A percentile compares a stretch with the other conserved stretches of the same genome.
These are phyloP conservation scores for Clarias batrachus DNA, from an alignment of 2,113 vertebrate species.

Conservation along the genomic window DNA sequence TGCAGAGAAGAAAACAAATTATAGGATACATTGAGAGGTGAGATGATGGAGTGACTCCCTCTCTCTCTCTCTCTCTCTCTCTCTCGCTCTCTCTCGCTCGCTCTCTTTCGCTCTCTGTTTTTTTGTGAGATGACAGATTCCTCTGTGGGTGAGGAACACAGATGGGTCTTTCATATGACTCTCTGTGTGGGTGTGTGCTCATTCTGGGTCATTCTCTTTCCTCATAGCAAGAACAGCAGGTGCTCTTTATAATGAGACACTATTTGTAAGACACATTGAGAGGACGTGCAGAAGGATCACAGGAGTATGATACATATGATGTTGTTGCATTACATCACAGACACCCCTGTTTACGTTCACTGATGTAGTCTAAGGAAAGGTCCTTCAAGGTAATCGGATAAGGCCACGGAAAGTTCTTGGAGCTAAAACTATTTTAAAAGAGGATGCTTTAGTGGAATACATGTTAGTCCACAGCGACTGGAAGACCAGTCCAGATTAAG, in stretches of 20 bases:
- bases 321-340: not conserved
- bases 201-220: constrained; percentile 36
- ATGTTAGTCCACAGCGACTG: too few species aligned
- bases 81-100: not conserved
- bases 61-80: not conserved
- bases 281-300: constrained; percentile 19
- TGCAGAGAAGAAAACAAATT: not conserved
- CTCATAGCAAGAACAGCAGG: constrained; percentile 41
- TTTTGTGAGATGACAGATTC: constrained; percentile 31
- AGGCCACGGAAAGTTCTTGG: not conserved
- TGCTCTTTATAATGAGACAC: constrained; percentile 45
- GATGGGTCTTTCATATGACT: constrained; percentile 42
- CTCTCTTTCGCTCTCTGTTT: not conserved
- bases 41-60: constrained; percentile 14
- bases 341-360: not conserved
- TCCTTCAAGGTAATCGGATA: not conserved
- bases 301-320: constrained; percentile 9
- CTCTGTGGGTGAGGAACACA: constrained; percentile 41
- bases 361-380: not conserved
- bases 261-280: constrained; percentile 34
- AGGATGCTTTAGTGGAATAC: too few species aligned
- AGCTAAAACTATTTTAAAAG: not conserved
- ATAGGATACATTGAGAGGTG: constrained; percentile 16
- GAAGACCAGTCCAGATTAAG: not conserved
- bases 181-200: constrained; percentile 6